Conservation (phyloP, 2,797 vertebrate genomes). For the Dipus sagitta region DNA sequence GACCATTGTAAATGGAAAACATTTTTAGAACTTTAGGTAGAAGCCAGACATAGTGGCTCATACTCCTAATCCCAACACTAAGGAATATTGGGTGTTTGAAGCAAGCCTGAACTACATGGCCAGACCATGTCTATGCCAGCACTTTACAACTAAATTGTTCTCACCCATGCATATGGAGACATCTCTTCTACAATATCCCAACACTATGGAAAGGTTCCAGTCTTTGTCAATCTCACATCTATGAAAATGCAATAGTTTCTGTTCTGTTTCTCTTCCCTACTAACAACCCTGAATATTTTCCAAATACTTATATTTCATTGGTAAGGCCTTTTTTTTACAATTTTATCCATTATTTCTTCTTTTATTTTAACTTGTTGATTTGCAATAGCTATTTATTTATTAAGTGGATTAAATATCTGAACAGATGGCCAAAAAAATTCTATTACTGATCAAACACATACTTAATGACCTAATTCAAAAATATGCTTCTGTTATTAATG, state of each 20-base stretch:
- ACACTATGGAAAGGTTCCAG: background rate
- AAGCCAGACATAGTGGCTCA: background rate
- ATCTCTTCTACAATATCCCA: too few relatives aligned
- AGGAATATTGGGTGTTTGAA: background rate
- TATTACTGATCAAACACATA: slow-evolving; percentile 59
- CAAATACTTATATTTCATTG: background rate
- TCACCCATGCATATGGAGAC: background rate
- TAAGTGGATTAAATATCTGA: slow-evolving; percentile 50
- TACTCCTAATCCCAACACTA: background rate
- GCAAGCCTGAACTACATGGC: background rate
- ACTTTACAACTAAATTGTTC: background rate
- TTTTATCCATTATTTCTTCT: background rate
- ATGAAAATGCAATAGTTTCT: background rate
- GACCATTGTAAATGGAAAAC: background rate
- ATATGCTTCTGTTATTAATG: slow-evolving; percentile 68
- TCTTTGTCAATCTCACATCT: background rate
- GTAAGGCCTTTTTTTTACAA: background rate
- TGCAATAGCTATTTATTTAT: slow-evolving; percentile 66
- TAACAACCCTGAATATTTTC: slow-evolving; percentile 35
- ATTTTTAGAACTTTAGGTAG: background rate
- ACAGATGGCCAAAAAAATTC: slow-evolving; percentile 28
- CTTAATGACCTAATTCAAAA: slow-evolving; percentile 63
- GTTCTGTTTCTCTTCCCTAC: background rate
- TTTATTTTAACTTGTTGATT: slow-evolving; percentile 53
- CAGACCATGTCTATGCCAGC: background rate